Base-by-base conservation (phyloP, 2,113 vertebrate species). In the Laterallus jamaicensis region DNA sequence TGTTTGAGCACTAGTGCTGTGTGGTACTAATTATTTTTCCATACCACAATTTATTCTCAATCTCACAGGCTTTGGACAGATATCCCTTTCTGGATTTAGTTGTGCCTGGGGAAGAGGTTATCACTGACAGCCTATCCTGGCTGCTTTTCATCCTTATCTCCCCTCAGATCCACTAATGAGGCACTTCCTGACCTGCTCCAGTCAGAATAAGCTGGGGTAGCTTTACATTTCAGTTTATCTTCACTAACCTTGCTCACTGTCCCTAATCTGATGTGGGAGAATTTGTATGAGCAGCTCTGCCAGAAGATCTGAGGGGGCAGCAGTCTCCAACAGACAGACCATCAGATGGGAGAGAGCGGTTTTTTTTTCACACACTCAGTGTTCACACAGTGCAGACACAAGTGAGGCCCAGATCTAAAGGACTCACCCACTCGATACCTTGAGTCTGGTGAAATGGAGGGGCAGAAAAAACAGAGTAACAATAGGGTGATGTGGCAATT, bases 1-100 rank as follows among this genome's bases (percentile, higher is more conserved):
- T 42, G 32, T 75, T 86, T 95, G 37, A 87, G 44, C 22, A 47
- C 79, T 40, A 32, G 22, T 81, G 56, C 76, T 82, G 37, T 56
- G 58, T 71, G 58, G 70, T 95, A 78, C 85, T 92, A 64, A 92
- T 82, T 91, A 89, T 94, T 95, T 88, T 92, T 76, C 55, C 6
- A 2, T 86, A n/a, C 40, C 37, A 49, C 67, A 62, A 66, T 95
- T 92, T 95, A 84, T 86, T 90, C 74, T 64, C 40, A 62, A 11
- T 86, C n/a, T 95, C 58, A 47, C 66, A 80, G 63, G 22, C 90
- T 76, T 25, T 59, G 55, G 84, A 55, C 59, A 70, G 84, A 66
- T 69, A 89, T 2, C 54, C 49, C 39, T 69, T 91, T 82, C 91
- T 80, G 75, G 58, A 88, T 93, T 93, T 92, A 66, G 54, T 92